These are phyloP conservation scores for Actinemys pallida DNA, from an alignment of 2,113 vertebrate species.

Conservation along the genomic window DNA sequence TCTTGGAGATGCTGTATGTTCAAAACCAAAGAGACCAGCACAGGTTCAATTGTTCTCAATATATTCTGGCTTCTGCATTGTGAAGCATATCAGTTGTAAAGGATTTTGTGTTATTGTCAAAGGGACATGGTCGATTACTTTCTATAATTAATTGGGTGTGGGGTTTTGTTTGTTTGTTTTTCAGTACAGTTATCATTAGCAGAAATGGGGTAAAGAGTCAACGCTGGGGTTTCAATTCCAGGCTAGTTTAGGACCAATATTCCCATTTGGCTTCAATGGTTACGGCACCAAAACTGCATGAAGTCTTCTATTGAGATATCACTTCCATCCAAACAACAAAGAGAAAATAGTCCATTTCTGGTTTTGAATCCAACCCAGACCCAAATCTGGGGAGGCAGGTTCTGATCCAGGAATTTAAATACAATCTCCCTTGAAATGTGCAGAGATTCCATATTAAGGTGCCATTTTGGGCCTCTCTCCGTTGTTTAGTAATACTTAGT, in stretches of 20 bases:
- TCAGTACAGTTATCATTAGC: background rate
- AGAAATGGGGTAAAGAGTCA: background rate
- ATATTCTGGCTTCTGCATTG: background rate
- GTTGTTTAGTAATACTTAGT: constrained; percentile 17
- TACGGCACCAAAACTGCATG: background rate
- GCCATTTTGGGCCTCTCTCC: constrained; percentile 53
- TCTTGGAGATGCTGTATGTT: background rate
- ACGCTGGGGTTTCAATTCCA: background rate
- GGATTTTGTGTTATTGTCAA: background rate
- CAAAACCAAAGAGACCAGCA: background rate
- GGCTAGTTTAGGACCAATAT: background rate
- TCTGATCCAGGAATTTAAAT: constrained; percentile 32
- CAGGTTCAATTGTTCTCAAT: background rate
- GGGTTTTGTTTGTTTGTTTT: background rate
- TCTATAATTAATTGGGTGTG: background rate
- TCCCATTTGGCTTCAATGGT: background rate
- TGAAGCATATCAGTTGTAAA: background rate
- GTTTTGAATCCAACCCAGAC: constrained; percentile 35
- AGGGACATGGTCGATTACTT: background rate
- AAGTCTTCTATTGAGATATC: constrained; percentile 1
- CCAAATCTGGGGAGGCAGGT: constrained; percentile 28
- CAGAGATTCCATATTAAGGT: background rate
- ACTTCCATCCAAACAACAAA: background rate
- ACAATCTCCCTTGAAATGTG: constrained; percentile 8
- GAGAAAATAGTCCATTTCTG: background rate